Base-by-base conservation (phyloP, 2,113 vertebrate genomes). In the Mesembrinibis cayennensis region DNA sequence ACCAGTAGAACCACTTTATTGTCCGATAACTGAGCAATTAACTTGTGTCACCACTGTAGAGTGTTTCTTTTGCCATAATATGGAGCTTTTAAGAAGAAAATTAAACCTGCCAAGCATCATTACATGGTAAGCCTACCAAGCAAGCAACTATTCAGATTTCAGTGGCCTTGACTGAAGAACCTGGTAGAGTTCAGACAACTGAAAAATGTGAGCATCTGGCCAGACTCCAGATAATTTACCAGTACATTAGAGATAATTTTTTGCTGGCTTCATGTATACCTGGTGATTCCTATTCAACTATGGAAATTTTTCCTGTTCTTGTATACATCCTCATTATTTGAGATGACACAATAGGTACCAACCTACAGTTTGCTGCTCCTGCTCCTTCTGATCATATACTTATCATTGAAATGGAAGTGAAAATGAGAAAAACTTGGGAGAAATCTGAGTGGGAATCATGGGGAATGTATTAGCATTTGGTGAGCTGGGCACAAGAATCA, bases 31-130 rank as follows among this genome's bases (percentile, higher is more conserved):
- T 6, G 40, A 93, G 70, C 89, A 90, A 69, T 92, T 90, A 95
- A 47, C n/a, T 86, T 23, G 3, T 89, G 89, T 88, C 82, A 65
- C 79, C 23, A 32, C 22, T 22, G 42, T 42, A 44, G 13, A 30
- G 73, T 45, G 61, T 53, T 93, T 82, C 66, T 77, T 94, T 84
- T 89, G 77, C 44, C 63, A 59, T 72, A 90, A 91, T 82, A 45
- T 17, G 50, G n/a, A 52, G 84, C 69, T 93, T 95, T 97, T 93
- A 32, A 95, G 93, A 90, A 86, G 82, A 87, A 95, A 92, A 90
- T 93, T 59, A 93, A 83, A 74, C 84, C 71, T 95, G 83, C 92
- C 69, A 95, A 92, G 83, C 81, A 30, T n/a, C 88, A 38, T 87
- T 74, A 71, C 65, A 29, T 22, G 45, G 32, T 19, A 72, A 87